Conservation (phyloP, 1,140 invertebrate genomes). For the Trichomalopsis sarcophagae region DNA sequence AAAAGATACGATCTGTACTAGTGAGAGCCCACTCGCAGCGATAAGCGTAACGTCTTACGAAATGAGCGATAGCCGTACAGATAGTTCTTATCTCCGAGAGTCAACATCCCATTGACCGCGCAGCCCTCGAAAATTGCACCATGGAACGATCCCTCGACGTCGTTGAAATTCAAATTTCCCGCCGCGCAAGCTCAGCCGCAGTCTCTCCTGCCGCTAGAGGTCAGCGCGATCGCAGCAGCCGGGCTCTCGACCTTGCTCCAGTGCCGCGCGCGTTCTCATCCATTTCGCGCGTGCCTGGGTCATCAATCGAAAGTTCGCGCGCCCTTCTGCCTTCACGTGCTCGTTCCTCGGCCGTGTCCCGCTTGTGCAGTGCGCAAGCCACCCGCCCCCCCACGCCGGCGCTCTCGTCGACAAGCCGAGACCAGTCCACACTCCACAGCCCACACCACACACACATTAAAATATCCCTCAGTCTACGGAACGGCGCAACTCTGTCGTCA, state of each 20-base stretch:
- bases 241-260: background rate
- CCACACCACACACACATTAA: background rate
- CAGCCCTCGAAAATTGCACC: too few relatives aligned
- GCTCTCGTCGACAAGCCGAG: background rate
- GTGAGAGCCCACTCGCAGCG: too few relatives aligned
- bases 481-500: constrained; percentile 36
- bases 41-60: too few relatives aligned
- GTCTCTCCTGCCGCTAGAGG: too few relatives aligned
- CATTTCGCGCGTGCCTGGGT: background rate
- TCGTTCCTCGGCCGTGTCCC: background rate
- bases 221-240: background rate
- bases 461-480: background rate
- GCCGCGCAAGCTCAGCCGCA: background rate
- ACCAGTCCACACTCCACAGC: background rate
- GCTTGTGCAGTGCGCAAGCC: background rate
- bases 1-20: too few relatives aligned
- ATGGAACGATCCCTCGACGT: background rate
- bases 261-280: background rate
- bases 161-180: background rate
- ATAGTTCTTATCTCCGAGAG: too few relatives aligned
- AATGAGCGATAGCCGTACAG: too few relatives aligned
- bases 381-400: background rate
- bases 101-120: too few relatives aligned
- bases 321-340: constrained; percentile 10
- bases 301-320: constrained; percentile 21